These are phyloP conservation scores for Strigamia transsilvanica DNA, from an alignment of 2,888 invertebrate species.

Conservation along the genomic window DNA sequence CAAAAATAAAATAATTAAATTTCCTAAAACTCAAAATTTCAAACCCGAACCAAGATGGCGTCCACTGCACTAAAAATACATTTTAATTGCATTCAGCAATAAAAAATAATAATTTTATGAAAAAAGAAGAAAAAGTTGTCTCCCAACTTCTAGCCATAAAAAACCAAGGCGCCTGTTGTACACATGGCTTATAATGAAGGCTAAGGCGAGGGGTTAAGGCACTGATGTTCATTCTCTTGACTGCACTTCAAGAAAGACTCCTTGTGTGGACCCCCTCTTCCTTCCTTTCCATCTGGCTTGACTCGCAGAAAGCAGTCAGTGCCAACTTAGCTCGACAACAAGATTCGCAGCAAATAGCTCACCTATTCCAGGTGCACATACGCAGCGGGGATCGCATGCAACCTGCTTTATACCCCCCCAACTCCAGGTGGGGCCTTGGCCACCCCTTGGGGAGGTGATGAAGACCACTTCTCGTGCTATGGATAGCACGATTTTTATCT, in stretches of 20 bases:
- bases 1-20: too few species aligned
- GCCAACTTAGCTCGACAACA: constrained; percentile 25
- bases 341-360: constrained; percentile 39
- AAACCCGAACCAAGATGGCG: too few species aligned
- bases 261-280: constrained; percentile 10
- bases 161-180: constrained; percentile 24
- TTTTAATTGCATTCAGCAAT: too few species aligned
- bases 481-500: not conserved
- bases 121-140: not conserved
- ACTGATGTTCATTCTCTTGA: constrained; percentile 42
- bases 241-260: constrained; percentile 42
- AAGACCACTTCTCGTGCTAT: constrained; percentile 30
- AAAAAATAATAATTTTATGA: not conserved
- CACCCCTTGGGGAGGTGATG: constrained; percentile 22
- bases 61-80: too few species aligned
- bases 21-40: too few species aligned
- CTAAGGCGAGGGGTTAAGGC: constrained; percentile 38
- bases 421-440: constrained; percentile 17
- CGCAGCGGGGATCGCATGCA: constrained; percentile 25
- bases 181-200: constrained; percentile 39
- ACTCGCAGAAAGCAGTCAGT: constrained; percentile 35
- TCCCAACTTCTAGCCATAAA: not conserved
- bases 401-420: constrained; percentile 16
- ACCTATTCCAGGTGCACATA: constrained; percentile 39
- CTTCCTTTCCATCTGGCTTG: constrained; percentile 13